Base-by-base conservation (phyloP, 2,888 invertebrate genomes). In the Thysanoteuthis rhombus region DNA sequence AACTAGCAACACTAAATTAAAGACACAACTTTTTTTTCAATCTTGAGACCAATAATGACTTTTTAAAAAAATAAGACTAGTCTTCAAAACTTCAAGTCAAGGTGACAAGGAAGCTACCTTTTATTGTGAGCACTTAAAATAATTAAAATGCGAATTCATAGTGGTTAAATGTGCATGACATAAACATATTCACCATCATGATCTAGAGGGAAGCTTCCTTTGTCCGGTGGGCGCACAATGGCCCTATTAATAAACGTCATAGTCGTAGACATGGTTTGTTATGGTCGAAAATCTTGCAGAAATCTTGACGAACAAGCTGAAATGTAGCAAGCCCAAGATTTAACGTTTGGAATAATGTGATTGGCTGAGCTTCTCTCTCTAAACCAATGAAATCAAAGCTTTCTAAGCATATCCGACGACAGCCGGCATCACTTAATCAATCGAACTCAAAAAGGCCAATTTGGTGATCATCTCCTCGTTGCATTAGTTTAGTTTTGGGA, bases 191-290 rank as follows among this genome's bases (percentile, higher is more conserved):
- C n/a, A 95, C 98, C 99, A 95, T 99, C 98, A 97, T 99, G 99
- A 97, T 99, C 99, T 95, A 99, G 97, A 45, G 99, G 99, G 97
- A 99, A 99, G 97, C 99, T 99, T 93, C 99, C 99, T 97, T 99
- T 99, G 96, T 99, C 98, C 93, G 99, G 99, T 58, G 99, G 98
- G 94, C 98, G 98, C 4, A 99, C 98, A 95, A 98, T 98, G 96
- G n/a, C 4, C n/a, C 40, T 92, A 3, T 45, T 45, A n/a, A 40
- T 45, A 42, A 45, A 92, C 12, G 92, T 92, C 92, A 92, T 40
- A 3, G 92, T 39, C 40, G 92, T 92, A 25, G 92, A 92, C 92
- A 92, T 92, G 1, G 32, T 92, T 42, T 16, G n/a, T n/a, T n/a
- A n/a, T n/a, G n/a, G 40, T 40, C 12, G n/a, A 38, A 90, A 90